Evolutionary conservation across 2,888 invertebrate species (phyloP), one percentile per base, ranked within the genome.

Genomic region (Pediacus dermestoides): DNA sequence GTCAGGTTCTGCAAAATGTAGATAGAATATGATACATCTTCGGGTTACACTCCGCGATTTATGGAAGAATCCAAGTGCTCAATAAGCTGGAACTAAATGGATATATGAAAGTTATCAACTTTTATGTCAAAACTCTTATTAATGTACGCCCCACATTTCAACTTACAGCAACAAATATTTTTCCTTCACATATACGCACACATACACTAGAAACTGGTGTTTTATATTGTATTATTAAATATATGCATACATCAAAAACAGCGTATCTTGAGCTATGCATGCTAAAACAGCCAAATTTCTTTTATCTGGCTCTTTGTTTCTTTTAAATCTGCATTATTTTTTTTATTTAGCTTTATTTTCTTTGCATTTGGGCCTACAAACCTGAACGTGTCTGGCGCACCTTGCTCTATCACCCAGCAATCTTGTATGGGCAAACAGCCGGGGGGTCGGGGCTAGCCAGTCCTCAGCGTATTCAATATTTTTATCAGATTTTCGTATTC

Each of bases 401-500:
- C 64, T 63, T 49, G 44, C 38, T 32, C 50, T 57, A 63, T 63
- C 62, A 48, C 40, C 37, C 42, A 48, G 55, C 47, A 52, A 63
- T 63, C 63, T 61, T 61, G n/a, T n/a, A n/a, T n/a, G 54, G 52
- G 60, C 57, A 61, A 63, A 62, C 63, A 60, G 60, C 60, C 58
- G 50, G 51, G 47, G 56, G 58, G 38, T 36, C 44, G 50, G 52
- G 54, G 50, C 42, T 42, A 39, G 34, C 21, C 40, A 16, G 37
- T 36, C 31, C 25, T 40, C 39, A 34, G 37, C 23, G 61, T 59
- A 61, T 63, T 62, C 60, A 59, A 61, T 60, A 61, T 66, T 65
- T 66, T 66, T 66, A 68, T 67, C 67, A 66, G 66, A 68, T 67
- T 66, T 56, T 66, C 64, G 63, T 64, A 66, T 66, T 67, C 67